These are phyloP conservation scores for Nothoprocta perdicaria DNA, from an alignment of 2,113 vertebrate species.

Conservation along the genomic window DNA sequence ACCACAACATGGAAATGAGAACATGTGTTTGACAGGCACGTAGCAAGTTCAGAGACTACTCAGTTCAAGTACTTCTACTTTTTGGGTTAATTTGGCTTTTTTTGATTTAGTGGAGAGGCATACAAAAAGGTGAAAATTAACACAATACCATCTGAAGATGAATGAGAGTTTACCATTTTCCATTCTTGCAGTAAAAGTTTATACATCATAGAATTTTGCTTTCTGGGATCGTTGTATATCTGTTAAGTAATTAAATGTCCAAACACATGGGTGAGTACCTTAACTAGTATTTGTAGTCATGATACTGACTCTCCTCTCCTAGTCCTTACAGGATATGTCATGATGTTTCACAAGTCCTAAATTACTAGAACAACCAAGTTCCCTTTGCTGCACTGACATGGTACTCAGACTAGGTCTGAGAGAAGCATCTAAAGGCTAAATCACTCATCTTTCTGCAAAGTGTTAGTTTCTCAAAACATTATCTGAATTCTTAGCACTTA, in stretches of 20 bases:
- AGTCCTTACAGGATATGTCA: neutral
- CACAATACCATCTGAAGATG: neutral
- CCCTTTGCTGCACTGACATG: neutral
- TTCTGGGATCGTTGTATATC: neutral
- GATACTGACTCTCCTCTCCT: neutral
- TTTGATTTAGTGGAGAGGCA: neutral
- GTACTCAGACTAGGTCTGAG: neutral
- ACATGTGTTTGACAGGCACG: neutral
- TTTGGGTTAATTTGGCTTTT: neutral
- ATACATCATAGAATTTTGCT: neutral
- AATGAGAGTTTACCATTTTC: neutral
- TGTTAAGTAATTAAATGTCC: neutral
- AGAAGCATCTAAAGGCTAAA: neutral
- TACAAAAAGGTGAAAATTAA: neutral
- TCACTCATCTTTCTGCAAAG: neutral
- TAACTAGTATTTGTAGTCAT: neutral
- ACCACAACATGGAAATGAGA: constrained; percentile 22
- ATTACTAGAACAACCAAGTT: neutral
- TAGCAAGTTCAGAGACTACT: neutral
- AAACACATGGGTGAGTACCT: neutral
- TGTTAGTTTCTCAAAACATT: neutral
- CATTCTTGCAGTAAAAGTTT: neutral
- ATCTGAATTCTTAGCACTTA: neutral
- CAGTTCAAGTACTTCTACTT: neutral
- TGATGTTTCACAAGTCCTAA: neutral